A percentile compares a stretch with the other conserved stretches of the same genome.
Conservation (phyloP, 2,113 vertebrate species). For the Thomomys bottae region DNA sequence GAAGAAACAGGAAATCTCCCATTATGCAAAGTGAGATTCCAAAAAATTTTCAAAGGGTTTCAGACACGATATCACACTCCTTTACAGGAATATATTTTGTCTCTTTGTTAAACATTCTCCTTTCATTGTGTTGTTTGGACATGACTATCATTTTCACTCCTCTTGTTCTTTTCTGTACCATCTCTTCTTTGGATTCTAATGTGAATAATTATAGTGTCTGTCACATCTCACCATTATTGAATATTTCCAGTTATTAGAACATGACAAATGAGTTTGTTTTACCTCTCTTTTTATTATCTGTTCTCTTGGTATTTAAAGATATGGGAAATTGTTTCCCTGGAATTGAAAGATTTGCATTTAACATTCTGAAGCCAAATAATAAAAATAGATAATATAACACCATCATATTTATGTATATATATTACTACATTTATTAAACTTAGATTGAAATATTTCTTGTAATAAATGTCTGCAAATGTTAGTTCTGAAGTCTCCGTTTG, state of each 20-base stretch:
- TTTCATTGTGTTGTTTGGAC: background rate
- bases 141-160: background rate
- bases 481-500: constrained; percentile 27
- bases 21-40: background rate
- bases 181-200: background rate
- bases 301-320: constrained; percentile 6
- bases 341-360: background rate
- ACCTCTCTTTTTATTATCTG: background rate
- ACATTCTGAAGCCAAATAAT: constrained; percentile 29
- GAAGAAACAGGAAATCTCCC: background rate
- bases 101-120: background rate
- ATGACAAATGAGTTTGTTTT: background rate
- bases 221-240: background rate
- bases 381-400: constrained; percentile 43
- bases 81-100: background rate
- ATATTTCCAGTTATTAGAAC: background rate
- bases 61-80: background rate
- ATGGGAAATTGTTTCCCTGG: background rate
- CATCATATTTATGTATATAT: constrained; percentile 10
- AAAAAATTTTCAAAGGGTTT: background rate
- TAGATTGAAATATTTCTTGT: constrained; percentile 37
- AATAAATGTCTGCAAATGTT: constrained; percentile 22
- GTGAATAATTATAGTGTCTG: constrained; percentile 8
- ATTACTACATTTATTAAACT: constrained; percentile 28
- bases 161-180: constrained; percentile 8